These are phyloP conservation scores for Pantherophis alleghaniensis DNA, from an alignment of 2,797 vertebrate species.

Conservation along the genomic window DNA sequence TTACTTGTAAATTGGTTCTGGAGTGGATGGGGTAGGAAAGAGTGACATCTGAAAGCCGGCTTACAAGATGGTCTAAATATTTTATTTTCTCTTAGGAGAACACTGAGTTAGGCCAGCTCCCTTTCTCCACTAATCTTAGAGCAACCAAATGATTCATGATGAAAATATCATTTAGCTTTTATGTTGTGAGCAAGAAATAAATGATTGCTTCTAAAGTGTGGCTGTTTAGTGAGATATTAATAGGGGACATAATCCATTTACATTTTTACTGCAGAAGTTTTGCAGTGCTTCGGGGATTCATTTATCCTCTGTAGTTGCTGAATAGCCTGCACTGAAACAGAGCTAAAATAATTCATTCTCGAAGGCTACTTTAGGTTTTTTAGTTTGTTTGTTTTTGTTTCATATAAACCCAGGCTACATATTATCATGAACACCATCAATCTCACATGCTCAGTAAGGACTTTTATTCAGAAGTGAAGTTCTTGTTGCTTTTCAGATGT, in stretches of 20 bases:
- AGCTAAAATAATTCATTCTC: constrained; percentile 48
- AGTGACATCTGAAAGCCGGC: constrained; percentile 40
- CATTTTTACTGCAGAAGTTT: constrained; percentile 61
- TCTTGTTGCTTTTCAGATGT: background rate
- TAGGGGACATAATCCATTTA: constrained; percentile 63
- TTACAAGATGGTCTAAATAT: constrained; percentile 52
- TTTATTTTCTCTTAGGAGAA: constrained; percentile 51
- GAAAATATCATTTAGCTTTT: constrained; percentile 55
- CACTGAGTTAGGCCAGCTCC: constrained; percentile 30
- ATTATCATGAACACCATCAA: background rate
- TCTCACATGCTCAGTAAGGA: background rate
- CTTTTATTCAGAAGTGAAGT: background rate
- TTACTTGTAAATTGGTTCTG: constrained; percentile 26
- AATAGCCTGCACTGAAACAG: constrained; percentile 52
- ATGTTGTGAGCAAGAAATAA: constrained; percentile 50
- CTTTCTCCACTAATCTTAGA: constrained; percentile 47
- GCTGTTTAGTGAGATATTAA: constrained; percentile 65
- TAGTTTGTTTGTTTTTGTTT: constrained; percentile 4
- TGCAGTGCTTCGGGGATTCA: constrained; percentile 58
- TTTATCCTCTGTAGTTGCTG: constrained; percentile 62
- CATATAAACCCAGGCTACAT: background rate
- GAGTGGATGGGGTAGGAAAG: background rate
- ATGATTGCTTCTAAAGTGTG: constrained; percentile 55
- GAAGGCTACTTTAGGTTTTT: constrained; percentile 37
- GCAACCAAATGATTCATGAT: constrained; percentile 52